phyloP scores from a whole-genome alignment of 2,797 vertebrate species.

The Carapus acus region DNA sequence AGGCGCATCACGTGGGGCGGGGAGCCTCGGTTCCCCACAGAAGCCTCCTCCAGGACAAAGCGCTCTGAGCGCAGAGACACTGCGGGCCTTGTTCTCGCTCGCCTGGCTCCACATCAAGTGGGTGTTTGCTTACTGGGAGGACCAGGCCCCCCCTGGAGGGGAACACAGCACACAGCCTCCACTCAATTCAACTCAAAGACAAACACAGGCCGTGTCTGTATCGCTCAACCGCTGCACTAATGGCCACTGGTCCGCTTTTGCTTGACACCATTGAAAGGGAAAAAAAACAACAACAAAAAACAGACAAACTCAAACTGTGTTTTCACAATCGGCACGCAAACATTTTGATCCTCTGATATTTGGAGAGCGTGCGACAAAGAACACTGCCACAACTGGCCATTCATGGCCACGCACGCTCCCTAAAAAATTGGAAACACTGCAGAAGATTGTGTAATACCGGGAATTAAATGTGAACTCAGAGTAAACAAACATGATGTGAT shows the following conservation, averaged over 20 bases:
- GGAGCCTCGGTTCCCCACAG: conserved; percentile 48
- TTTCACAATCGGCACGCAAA: no score
- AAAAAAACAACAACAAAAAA: no score
- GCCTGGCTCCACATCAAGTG: conserved; percentile 59
- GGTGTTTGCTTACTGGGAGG: conserved; percentile 67
- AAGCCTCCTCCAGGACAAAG: conserved; percentile 64
- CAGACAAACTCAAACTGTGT: no score
- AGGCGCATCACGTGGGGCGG: conserved; percentile 61
- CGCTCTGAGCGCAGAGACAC: conserved; percentile 61
- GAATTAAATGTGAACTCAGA: no score
- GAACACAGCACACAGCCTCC: conserved; percentile 33
- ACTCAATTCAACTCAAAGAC: conserved; percentile 23
- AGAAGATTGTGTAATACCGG: no score
- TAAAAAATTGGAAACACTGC: no score
- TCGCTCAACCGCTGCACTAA: not conserved
- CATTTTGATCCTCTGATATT: no score
- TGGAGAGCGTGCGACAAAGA: no score
- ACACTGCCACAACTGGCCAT: no score
- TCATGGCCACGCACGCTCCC: no score
- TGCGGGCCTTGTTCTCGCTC: conserved; percentile 63
- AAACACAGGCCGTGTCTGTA: not conserved
- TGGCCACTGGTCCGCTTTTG: not conserved
- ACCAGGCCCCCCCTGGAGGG: conserved; percentile 48
- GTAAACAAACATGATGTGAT: no score
- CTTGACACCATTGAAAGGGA: not conserved